A percentile compares a stretch with the other conserved stretches of the same genome.
These are phyloP conservation scores for Oryzias woworae DNA, from an alignment of 2,113 vertebrate genomes.

Conservation along the genomic window DNA sequence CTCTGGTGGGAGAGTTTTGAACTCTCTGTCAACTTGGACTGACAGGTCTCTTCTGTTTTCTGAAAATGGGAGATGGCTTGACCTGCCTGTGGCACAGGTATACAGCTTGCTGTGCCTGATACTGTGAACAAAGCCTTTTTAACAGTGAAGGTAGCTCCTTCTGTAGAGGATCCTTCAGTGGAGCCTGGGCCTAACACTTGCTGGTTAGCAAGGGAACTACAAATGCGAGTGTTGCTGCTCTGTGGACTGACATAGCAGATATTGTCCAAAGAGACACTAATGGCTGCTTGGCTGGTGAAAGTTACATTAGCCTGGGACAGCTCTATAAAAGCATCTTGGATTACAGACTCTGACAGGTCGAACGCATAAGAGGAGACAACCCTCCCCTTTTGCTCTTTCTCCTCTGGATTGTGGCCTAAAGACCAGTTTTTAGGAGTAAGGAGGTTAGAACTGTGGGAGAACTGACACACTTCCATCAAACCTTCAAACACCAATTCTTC, in stretches of 20 bases:
- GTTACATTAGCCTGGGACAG: conserved; percentile 90
- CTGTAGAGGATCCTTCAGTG: conserved; percentile 64
- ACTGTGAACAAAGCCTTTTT: conserved; percentile 91
- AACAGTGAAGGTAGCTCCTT: conserved; percentile 81
- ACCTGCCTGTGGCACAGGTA: conserved; percentile 90
- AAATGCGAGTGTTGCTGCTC: conserved; percentile 73
- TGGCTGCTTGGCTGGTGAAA: conserved; percentile 91
- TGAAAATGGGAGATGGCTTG: conserved; percentile 82
- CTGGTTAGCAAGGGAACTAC: conserved; percentile 72
- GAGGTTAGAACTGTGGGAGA: conserved; percentile 89
- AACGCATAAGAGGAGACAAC: conserved; percentile 90
- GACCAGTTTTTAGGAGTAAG: conserved; percentile 74
- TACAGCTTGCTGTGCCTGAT: conserved; percentile 90
- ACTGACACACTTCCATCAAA: conserved; percentile 98
- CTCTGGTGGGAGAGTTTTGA: conserved; percentile 58
- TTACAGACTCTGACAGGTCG: conserved; percentile 94
- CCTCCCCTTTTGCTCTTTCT: conserved; percentile 85
- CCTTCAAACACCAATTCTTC: conserved; percentile 98
- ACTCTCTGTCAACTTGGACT: conserved; percentile 46
- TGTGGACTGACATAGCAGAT: conserved; percentile 85
- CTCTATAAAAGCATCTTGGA: conserved; percentile 98
- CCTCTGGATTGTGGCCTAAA: conserved; percentile 70
- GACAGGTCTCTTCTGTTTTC: conserved; percentile 66
- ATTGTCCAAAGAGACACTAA: conserved; percentile 91
- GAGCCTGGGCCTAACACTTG: conserved; percentile 47